phyloP scores from a whole-genome alignment of 2,888 invertebrate genomes.

The Arrhopalites spinosus region DNA sequence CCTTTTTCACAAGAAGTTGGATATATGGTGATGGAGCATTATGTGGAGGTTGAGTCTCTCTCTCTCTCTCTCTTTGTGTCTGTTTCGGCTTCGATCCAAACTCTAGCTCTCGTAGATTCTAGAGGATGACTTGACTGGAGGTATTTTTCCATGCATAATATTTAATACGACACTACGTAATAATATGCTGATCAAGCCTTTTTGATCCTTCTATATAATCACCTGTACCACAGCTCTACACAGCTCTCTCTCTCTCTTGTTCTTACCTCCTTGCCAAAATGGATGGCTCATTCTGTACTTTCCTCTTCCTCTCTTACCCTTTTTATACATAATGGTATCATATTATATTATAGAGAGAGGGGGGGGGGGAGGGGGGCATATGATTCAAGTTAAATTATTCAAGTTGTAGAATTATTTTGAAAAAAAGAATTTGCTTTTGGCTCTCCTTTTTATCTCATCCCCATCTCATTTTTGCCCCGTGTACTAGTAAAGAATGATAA shows the following conservation, averaged over 20 bases:
- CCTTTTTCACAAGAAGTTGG: neutral
- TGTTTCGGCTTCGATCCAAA: neutral
- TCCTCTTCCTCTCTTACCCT: too few species aligned
- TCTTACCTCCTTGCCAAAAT: neutral
- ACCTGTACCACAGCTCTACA: neutral
- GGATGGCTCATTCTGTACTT: too few species aligned
- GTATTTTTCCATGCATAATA: slow-evolving; percentile 9
- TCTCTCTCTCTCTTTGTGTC: neutral
- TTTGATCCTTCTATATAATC: slow-evolving; percentile 4
- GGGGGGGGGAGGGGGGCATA: too few species aligned
- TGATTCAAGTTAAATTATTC: too few species aligned
- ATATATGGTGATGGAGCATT: neutral
- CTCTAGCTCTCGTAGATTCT: too few species aligned
- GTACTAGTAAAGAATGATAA: too few species aligned
- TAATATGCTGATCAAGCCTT: slow-evolving; percentile 25
- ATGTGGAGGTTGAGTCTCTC: neutral
- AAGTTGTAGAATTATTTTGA: too few species aligned
- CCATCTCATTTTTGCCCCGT: neutral
- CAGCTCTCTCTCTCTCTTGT: neutral
- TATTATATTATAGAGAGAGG: too few species aligned
- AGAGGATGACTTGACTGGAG: too few species aligned
- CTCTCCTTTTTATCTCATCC: neutral
- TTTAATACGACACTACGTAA: neutral
- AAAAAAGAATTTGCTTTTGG: neutral
- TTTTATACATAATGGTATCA: too few species aligned